A percentile compares a stretch with the other conserved stretches of the same genome.
phyloP scores from a whole-genome alignment of 2,888 invertebrate genomes.

The Cantharis rustica region DNA sequence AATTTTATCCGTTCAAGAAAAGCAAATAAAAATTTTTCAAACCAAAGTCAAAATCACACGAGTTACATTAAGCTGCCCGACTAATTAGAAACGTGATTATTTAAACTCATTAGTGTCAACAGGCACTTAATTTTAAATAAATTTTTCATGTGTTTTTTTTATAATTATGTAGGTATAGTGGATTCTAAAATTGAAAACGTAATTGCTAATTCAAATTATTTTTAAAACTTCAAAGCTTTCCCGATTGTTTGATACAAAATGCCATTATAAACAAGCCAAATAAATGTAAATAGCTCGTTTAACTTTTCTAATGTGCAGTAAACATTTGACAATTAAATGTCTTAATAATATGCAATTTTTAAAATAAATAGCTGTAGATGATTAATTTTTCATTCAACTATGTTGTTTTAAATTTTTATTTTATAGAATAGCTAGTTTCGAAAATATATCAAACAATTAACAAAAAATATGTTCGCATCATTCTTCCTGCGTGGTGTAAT shows the following conservation, averaged over 20 bases:
- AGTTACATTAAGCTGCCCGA: neutral
- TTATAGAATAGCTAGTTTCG: neutral
- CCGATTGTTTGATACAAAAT: slow-evolving; percentile 36
- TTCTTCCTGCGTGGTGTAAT: neutral
- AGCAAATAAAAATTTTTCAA: neutral
- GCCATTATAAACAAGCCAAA: slow-evolving; percentile 35
- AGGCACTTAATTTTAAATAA: neutral
- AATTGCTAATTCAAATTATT: slow-evolving; percentile 37
- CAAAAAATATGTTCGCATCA: neutral
- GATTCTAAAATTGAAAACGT: slow-evolving; percentile 28
- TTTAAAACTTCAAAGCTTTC: slow-evolving; percentile 33
- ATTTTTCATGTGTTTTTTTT: neutral
- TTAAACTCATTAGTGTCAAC: neutral
- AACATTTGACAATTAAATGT: neutral
- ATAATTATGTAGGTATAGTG: neutral
- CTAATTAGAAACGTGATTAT: neutral
- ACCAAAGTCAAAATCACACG: neutral
- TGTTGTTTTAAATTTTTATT: neutral
- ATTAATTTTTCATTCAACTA: neutral
- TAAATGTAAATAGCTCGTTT: slow-evolving; percentile 29
- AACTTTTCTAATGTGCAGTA: slow-evolving; percentile 7
- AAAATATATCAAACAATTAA: neutral
- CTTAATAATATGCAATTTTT: neutral
- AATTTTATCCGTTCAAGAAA: neutral
- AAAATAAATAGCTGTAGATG: neutral